Evolutionary conservation across 2,888 invertebrate genomes (phyloP), one percentile per base, ranked within the genome.

Genomic region (Clunio marinus): DNA sequence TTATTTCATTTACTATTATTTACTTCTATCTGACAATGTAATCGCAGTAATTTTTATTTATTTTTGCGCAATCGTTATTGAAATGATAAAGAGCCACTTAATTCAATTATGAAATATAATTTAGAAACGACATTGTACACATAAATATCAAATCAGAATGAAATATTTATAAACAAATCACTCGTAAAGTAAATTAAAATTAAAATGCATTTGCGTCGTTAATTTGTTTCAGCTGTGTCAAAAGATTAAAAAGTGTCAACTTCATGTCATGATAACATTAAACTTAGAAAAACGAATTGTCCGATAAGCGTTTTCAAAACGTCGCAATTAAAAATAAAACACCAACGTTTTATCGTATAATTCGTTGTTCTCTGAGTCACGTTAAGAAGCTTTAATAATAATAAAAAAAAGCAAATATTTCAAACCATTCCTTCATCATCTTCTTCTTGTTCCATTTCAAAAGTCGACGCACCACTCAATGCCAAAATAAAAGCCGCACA

Each of bases 241-340:
- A 41, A 41, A 62, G 37, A 62, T 62, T 60, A 62, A 17, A 62
- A 62, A 62, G 62, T 62, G 41, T 62, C 62, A 62, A 62, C 20
- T 62, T 13, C 41, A 41, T 41, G 41, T 41, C 41, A 41, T 15
- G 41, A 41, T 41, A 41, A 41, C n/a, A 15, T 15, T 10, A n/a
- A 41, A 15, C 10, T 41, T 41, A 32, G 10, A 41, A 41, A 41
- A 41, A n/a, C n/a, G n/a, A 41, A 41, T 13, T 41, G 10, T 15
- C 15, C 15, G 41, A 41, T 41, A 41, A 41, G 4, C 10, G 2
- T n/a, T 41, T 41, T 5, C 41, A 41, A 41, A 41, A 2, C 41
- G 41, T 15, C 7, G 2, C 41, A 32, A 4, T 32, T 8, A 7
- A 4, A 15, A 5, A n/a, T 41, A 15, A 41, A 41, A n/a, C 41